phyloP scores from a whole-genome alignment of 2,797 vertebrate genomes.

The Phoeniculus purpureus region DNA sequence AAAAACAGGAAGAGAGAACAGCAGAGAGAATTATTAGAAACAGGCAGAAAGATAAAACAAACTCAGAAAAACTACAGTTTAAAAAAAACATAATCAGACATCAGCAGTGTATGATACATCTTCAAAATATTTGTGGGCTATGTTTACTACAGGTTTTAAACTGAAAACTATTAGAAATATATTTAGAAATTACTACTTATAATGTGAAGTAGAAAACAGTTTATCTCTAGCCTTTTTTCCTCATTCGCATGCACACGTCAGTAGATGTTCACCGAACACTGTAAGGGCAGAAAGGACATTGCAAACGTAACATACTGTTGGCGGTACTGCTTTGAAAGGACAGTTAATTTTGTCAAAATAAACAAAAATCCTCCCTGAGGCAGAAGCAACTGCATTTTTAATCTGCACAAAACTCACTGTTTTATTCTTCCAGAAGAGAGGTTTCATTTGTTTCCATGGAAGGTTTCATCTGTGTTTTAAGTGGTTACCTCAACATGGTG shows the following conservation, averaged over 20 bases:
- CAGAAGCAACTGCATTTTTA: not conserved
- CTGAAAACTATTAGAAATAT: not conserved
- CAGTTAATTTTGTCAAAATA: not conserved
- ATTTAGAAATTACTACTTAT: not conserved
- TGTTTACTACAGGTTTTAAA: not conserved
- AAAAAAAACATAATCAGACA: not conserved
- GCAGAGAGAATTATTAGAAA: constrained; percentile 12
- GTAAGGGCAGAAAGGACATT: not conserved
- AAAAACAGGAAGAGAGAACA: not conserved
- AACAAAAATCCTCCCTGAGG: not conserved
- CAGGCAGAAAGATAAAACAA: not conserved
- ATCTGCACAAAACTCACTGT: not conserved
- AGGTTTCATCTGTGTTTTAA: not conserved
- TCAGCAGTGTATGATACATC: rapidly evolving
- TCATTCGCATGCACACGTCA: not conserved
- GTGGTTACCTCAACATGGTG: rapidly evolving
- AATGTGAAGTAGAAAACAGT: not conserved
- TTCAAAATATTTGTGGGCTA: not conserved
- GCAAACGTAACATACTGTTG: not conserved
- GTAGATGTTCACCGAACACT: not conserved
- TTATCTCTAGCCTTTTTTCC: not conserved
- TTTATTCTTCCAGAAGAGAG: not conserved
- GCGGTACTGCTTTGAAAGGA: not conserved
- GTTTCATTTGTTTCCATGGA: not conserved
- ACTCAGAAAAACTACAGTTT: not conserved